Percentiles rank a stretch among this genome's conserved stretches.
These are phyloP conservation scores for Drosophila anceps DNA, from an alignment of 2,888 invertebrate genomes.

Conservation along the genomic window DNA sequence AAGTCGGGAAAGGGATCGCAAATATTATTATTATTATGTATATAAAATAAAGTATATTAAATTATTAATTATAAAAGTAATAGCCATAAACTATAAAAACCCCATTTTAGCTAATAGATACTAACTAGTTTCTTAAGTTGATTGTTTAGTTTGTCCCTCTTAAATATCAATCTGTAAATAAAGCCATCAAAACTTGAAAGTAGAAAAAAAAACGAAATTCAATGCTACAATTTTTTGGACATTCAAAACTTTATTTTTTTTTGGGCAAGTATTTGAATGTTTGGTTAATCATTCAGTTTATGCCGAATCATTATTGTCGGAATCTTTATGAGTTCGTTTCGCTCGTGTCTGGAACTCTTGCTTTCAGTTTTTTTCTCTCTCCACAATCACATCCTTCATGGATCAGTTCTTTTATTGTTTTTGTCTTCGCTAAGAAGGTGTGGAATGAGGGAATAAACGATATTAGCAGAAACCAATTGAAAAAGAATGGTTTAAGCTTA, in stretches of 20 bases:
- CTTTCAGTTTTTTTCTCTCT: conserved; percentile 33
- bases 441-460: conserved; percentile 27
- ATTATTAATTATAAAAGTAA: background rate
- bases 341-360: conserved; percentile 50
- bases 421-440: conserved; percentile 9
- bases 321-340: conserved; percentile 62
- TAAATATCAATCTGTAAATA: conserved; percentile 4
- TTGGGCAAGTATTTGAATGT: conserved; percentile 45
- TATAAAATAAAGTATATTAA: background rate
- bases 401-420: conserved; percentile 16
- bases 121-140: background rate
- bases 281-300: conserved; percentile 64
- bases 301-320: conserved; percentile 73
- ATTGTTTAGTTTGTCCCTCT: background rate
- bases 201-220: conserved; percentile 9
- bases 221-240: conserved; percentile 5
- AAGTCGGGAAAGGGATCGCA: conserved; percentile 21
- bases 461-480: conserved; percentile 25
- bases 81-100: background rate
- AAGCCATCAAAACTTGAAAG: conserved; percentile 7
- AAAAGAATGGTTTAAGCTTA: conserved; percentile 22
- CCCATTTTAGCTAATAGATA: background rate
- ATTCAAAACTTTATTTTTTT: conserved; percentile 21
- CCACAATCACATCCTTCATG: conserved; percentile 38
- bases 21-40: background rate